Conservation (phyloP, 23 tunicate species). For the Botrylloides violaceus region DNA sequence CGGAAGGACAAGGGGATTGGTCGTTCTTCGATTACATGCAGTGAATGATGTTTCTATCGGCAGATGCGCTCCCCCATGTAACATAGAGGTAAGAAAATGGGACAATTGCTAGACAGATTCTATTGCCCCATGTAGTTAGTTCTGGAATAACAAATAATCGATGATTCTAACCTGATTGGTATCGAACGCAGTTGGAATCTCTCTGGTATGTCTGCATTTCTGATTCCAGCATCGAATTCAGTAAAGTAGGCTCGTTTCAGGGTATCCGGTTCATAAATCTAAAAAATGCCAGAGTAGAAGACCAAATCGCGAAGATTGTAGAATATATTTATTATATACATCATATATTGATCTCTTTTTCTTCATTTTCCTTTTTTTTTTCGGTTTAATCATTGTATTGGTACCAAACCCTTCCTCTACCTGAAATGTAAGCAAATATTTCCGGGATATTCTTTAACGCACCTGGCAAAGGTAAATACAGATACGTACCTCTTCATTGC, state of each 20-base stretch:
- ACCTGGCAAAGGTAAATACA: not conserved
- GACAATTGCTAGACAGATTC: too few species aligned
- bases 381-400: conserved; percentile 13
- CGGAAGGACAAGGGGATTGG: too few species aligned
- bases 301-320: not conserved
- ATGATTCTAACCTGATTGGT: conserved; percentile 62
- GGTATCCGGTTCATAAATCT: conserved; percentile 95
- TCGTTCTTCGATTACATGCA: too few species aligned
- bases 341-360: conserved; percentile 82
- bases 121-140: too few species aligned
- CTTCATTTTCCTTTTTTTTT: conserved; percentile 59
- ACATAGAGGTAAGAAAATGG: too few species aligned
- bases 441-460: not conserved
- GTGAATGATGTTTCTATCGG: too few species aligned
- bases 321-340: conserved; percentile 41
- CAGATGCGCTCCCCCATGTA: too few species aligned
- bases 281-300: not conserved
- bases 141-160: too few species aligned
- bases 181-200: conserved; percentile 83
- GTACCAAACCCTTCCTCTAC: conserved; percentile 37
- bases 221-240: conserved; percentile 70
- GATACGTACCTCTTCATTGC: conserved; percentile 52
- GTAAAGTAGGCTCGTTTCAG: conserved; percentile 79
- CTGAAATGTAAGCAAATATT: not conserved
- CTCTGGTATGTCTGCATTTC: conserved; percentile 83